Evolutionary conservation across 2,888 invertebrate genomes (phyloP).

Genomic region (Athetis lepigone): DNA sequence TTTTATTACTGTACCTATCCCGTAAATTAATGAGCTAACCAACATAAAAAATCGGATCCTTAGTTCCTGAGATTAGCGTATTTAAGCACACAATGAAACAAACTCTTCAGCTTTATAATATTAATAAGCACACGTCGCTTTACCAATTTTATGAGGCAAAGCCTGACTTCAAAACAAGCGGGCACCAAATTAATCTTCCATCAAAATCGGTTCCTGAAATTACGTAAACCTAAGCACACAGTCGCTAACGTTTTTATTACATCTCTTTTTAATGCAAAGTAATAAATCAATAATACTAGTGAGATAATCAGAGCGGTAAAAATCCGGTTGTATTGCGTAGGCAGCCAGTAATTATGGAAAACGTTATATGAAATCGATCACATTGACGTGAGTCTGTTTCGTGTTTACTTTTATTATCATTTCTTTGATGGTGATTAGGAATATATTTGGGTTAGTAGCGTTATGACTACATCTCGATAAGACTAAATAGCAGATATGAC

Average conservation of each 20-base stretch:
- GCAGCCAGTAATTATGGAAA: conserved; percentile 66
- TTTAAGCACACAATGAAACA: no score
- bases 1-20: no score
- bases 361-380: conserved; percentile 68
- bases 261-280: conserved; percentile 64
- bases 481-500: no score
- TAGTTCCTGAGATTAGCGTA: no score
- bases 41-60: no score
- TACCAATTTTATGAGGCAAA: no score
- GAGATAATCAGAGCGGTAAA: conserved; percentile 65
- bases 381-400: conserved; percentile 56
- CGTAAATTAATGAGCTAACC: no score
- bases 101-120: no score
- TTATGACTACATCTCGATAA: no score
- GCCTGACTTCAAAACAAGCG: no score
- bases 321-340: conserved; percentile 70
- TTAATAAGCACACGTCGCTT: no score
- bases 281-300: conserved; percentile 66
- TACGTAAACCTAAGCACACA: conserved; percentile 50
- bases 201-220: conserved; percentile 25
- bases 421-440: conserved; percentile 44
- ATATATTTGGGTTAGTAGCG: no score
- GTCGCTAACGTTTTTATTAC: conserved; percentile 63
- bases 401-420: conserved; percentile 57
- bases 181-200: not conserved